Evolutionary conservation across 2,797 vertebrate genomes (phyloP), one percentile per base, ranked within the genome.

Genomic region (Dendrocincla fuliginosa): DNA sequence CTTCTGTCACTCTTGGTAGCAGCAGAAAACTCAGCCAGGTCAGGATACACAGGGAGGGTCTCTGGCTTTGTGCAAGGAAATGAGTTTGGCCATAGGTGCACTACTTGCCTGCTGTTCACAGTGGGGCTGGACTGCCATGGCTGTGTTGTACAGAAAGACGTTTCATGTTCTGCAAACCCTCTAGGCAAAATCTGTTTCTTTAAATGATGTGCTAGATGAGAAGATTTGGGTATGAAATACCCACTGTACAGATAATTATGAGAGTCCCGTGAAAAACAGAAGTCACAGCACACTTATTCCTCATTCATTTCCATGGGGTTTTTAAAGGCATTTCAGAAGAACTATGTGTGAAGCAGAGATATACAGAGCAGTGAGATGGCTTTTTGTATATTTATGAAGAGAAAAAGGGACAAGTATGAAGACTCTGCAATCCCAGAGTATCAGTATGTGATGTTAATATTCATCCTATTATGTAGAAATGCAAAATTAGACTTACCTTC

Each of bases 401-500:
- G 37, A 33, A 77, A 85, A 75, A 91, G 3, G 6, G 30, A 61
- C 39, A 69, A 47, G 1, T 42, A 92, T 25, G 73, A 88, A 88
- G 46, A 42, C 11, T 91, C 6, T 77, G 32, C 20, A 75, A 32
- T 81, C n/a, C 22, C 84, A 53, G 41, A 81, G 28, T 80, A 83
- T 85, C 64, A 84, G 90, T 61, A 56, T 81, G 77, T 86, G 35
- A 83, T 69, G 42, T 87, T 93, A 93, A 65, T 92, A 91, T 85
- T 89, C 53, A 95, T 93, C 61, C 11, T 78, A 50, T 92, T 92
- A 92, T 73, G 32, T 57, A 90, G 41, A 86, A 90, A 87, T 88
- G 61, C 44, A 94, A 87, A 92, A 89, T 87, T 65, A 81, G n/a
- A 46, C 33, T 78, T 87, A 86, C 42, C 87, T 64, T 90, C 68